A percentile compares a stretch with the other conserved stretches of the same genome.
Evolutionary conservation across 1,140 invertebrate genomes (phyloP).

Genomic region (Euura saliciscinereae): DNA sequence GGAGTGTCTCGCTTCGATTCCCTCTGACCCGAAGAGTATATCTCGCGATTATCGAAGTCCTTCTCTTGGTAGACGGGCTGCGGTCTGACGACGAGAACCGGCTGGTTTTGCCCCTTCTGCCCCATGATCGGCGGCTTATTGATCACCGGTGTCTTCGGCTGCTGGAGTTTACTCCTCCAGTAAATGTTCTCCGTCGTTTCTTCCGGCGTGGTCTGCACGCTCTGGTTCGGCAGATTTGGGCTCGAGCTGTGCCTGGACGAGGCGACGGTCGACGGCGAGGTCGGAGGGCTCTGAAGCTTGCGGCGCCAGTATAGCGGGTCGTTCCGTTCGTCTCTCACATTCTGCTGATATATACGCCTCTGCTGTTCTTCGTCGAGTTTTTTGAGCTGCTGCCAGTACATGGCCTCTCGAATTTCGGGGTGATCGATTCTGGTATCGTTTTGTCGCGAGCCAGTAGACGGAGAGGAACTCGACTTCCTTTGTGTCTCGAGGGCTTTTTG

Average conservation of each 20-base stretch:
- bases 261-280: conserved; percentile 11
- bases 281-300: conserved; percentile 22
- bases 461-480: conserved; percentile 30
- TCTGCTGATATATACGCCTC: conserved; percentile 46
- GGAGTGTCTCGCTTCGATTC: background rate
- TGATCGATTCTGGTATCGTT: conserved; percentile 27
- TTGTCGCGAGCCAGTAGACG: conserved; percentile 4
- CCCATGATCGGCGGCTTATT: conserved; percentile 47
- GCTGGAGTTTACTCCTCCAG: conserved; percentile 32
- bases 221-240: conserved; percentile 30
- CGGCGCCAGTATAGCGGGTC: conserved; percentile 29
- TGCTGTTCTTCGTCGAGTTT: conserved; percentile 53
- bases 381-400: conserved; percentile 55
- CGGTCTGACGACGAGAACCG: conserved; percentile 48
- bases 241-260: conserved; percentile 32
- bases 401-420: conserved; percentile 47
- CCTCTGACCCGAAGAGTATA: background rate
- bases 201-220: conserved; percentile 19
- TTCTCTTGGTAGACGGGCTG: conserved; percentile 44
- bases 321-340: conserved; percentile 30
- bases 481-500: conserved; percentile 49
- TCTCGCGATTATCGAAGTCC: background rate
- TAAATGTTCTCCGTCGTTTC: conserved; percentile 32
- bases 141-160: conserved; percentile 23
- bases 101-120: conserved; percentile 49